Percentiles rank a stretch among this genome's conserved stretches.
phyloP scores from a whole-genome alignment of 1,140 invertebrate genomes.

The Muscidifurax raptorellus region DNA sequence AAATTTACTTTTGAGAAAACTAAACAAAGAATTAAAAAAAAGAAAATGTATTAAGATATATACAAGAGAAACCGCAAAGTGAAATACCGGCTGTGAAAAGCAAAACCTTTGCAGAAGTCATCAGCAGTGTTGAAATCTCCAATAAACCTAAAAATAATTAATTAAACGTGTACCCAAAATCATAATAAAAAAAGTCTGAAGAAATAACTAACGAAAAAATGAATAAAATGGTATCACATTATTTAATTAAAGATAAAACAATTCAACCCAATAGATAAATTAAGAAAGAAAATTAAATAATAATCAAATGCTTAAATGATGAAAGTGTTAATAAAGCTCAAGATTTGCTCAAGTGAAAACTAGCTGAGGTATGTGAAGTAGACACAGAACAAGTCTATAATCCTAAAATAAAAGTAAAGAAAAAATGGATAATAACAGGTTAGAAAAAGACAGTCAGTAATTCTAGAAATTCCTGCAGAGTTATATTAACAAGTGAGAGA shows the following conservation, averaged over 20 bases:
- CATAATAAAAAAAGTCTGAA: slow-evolving; percentile 6
- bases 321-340: too few relatives aligned
- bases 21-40: not conserved
- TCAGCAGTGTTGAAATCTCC: not conserved
- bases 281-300: not conserved
- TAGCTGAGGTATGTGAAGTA: too few relatives aligned
- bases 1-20: not conserved
- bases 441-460: not conserved
- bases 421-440: not conserved
- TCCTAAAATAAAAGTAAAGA: too few relatives aligned
- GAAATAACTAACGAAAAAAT: not conserved
- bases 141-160: too few relatives aligned
- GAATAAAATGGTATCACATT: not conserved
- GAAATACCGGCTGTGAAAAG: not conserved
- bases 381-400: too few relatives aligned
- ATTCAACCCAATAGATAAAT: not conserved
- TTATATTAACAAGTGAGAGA: not conserved
- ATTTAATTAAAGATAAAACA: not conserved
- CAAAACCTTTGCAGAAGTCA: not conserved
- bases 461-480: not conserved
- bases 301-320: not conserved
- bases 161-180: not conserved
- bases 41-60: not conserved
- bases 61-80: not conserved
- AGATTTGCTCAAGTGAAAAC: too few relatives aligned